phyloP scores from a whole-genome alignment of 2,797 vertebrate species.

The Choloepus didactylus region DNA sequence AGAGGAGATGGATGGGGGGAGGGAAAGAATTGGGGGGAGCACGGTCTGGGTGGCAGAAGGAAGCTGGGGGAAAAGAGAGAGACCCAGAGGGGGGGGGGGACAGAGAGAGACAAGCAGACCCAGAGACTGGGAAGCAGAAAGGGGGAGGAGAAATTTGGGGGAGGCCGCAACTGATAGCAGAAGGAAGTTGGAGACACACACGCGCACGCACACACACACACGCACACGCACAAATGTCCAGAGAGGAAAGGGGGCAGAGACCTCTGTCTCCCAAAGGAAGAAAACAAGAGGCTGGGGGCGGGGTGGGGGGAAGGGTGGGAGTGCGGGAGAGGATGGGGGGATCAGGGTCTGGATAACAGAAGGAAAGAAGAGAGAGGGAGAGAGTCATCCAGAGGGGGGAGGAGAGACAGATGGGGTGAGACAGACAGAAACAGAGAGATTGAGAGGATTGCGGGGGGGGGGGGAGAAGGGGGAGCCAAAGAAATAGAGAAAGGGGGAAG shows the following conservation, averaged over 20 bases:
- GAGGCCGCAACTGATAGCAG: slow-evolving; percentile 66
- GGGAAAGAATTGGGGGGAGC: slow-evolving; percentile 53
- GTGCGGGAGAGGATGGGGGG: neutral
- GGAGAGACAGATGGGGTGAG: slow-evolving; percentile 2
- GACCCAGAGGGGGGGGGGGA: slow-evolving; percentile 38
- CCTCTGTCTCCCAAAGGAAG: neutral
- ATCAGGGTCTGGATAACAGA: neutral
- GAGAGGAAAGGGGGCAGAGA: slow-evolving; percentile 57
- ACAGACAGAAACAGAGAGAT: slow-evolving; percentile 57
- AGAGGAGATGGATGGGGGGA: slow-evolving; percentile 64
- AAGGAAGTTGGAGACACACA: slow-evolving; percentile 73
- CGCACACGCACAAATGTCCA: neutral
- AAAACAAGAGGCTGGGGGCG: neutral
- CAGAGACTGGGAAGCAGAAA: slow-evolving; percentile 32
- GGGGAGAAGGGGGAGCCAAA: neutral
- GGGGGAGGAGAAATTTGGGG: slow-evolving; percentile 65
- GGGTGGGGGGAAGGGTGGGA: neutral
- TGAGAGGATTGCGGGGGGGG: neutral
- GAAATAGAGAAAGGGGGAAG: neutral
- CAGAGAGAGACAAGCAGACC: neutral
- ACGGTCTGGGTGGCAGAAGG: slow-evolving; percentile 69
- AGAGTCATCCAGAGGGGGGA: slow-evolving; percentile 72
- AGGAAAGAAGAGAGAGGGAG: neutral
- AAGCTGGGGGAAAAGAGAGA: slow-evolving; percentile 29
- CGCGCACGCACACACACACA: neutral